phyloP scores from a whole-genome alignment of 2,888 invertebrate genomes.

The Lordiphosa andalusiaca region DNA sequence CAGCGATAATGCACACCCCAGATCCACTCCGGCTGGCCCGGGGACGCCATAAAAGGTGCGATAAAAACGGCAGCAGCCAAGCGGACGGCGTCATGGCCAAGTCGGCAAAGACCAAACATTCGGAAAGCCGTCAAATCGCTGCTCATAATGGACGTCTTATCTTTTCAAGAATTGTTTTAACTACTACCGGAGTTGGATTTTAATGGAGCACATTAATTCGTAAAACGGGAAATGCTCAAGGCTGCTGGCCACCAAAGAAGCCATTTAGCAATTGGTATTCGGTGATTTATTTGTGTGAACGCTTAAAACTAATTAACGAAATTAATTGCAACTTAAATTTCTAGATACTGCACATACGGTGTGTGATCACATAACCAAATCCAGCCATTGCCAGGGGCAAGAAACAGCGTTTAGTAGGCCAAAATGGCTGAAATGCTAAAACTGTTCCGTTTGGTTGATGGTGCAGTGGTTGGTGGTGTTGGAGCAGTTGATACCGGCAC shows the following conservation, averaged over 20 bases:
- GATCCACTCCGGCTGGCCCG: slow-evolving; percentile 15
- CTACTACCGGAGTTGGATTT: slow-evolving; percentile 77
- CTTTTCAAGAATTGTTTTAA: slow-evolving; percentile 76
- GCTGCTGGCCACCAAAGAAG: slow-evolving; percentile 16
- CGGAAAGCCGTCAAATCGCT: slow-evolving; percentile 78
- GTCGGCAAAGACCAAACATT: slow-evolving; percentile 75
- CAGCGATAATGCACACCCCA: slow-evolving; percentile 60
- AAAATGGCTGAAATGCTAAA: slow-evolving; percentile 80
- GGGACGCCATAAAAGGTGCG: slow-evolving; percentile 69
- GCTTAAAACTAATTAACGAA: slow-evolving; percentile 55
- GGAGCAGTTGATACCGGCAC: slow-evolving; percentile 19
- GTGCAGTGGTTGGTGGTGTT: slow-evolving; percentile 20
- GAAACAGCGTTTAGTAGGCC: slow-evolving; percentile 55
- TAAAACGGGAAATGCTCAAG: slow-evolving; percentile 67
- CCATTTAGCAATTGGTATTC: slow-evolving; percentile 20
- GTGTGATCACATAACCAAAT: slow-evolving; percentile 51
- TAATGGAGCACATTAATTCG: slow-evolving; percentile 73
- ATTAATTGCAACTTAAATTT: slow-evolving; percentile 26
- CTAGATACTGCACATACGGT: slow-evolving; percentile 52
- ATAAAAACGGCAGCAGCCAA: slow-evolving; percentile 55
- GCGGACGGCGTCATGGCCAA: slow-evolving; percentile 29
- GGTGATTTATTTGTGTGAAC: slow-evolving; percentile 10
- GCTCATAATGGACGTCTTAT: slow-evolving; percentile 78
- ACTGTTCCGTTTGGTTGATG: slow-evolving; percentile 72
- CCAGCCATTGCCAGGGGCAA: slow-evolving; percentile 5